Conservation (phyloP, 2,113 vertebrate species). For the Xerus inauris region DNA sequence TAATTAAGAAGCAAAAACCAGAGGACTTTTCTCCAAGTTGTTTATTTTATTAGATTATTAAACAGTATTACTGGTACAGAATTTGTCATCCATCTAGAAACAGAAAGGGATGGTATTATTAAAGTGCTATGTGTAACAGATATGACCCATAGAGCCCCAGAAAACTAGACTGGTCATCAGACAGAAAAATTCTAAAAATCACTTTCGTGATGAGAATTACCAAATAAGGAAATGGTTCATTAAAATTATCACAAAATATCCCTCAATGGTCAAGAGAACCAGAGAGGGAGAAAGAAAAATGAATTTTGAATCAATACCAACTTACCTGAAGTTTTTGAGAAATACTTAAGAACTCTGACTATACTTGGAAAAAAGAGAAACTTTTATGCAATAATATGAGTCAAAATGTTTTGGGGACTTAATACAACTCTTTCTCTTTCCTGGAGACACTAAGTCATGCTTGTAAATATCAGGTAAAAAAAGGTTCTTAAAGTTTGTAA, state of each 20-base stretch:
- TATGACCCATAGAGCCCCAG: slow-evolving; percentile 10
- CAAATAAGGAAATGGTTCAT: not conserved
- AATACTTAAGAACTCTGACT: not conserved
- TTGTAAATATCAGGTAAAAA: not conserved
- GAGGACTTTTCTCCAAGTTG: slow-evolving; percentile 50
- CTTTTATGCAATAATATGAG: not conserved
- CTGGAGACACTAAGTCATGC: not conserved
- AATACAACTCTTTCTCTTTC: not conserved
- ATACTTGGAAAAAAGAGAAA: not conserved
- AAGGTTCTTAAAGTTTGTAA: too few species aligned
- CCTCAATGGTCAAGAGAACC: not conserved
- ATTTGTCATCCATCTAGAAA: slow-evolving; percentile 61
- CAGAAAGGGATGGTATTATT: slow-evolving; percentile 39
- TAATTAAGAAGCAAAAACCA: slow-evolving; percentile 68
- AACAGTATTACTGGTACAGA: slow-evolving; percentile 59
- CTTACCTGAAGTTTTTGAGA: slow-evolving; percentile 31
- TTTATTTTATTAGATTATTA: slow-evolving; percentile 81
- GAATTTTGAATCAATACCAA: not conserved
- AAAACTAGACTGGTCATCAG: slow-evolving; percentile 54
- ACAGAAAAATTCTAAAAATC: not conserved
- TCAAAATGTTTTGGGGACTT: slow-evolving; percentile 32
- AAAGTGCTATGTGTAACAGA: slow-evolving; percentile 57
- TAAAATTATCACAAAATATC: slow-evolving; percentile 51
- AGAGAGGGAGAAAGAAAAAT: not conserved
- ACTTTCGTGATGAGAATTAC: slow-evolving; percentile 47